Percentiles rank a stretch among this genome's conserved stretches.
Conservation (phyloP, 2,888 invertebrate genomes). For the Macrophya alboannulata region DNA sequence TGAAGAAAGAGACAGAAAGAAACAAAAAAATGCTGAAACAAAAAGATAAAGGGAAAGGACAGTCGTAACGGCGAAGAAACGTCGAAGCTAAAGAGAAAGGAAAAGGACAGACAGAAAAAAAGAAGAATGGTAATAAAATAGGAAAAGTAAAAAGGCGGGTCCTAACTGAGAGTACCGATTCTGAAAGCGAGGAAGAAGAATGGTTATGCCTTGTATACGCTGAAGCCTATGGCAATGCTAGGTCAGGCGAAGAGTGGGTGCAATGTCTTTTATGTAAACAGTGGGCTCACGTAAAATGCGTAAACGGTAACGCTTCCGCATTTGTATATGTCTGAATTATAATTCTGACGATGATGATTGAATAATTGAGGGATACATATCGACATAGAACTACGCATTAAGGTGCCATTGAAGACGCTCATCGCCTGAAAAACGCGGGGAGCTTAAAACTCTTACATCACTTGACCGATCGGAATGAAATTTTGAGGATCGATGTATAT, state of each 20-base stretch:
- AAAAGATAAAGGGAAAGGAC: slow-evolving; percentile 42
- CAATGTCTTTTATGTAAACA: slow-evolving; percentile 19
- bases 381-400: background rate
- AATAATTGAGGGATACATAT: slow-evolving; percentile 5
- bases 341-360: slow-evolving; percentile 10
- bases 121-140: slow-evolving; percentile 22
- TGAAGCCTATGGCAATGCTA: slow-evolving; percentile 5
- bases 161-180: background rate
- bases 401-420: too few species aligned
- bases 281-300: slow-evolving; percentile 2
- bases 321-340: background rate
- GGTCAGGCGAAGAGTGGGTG: slow-evolving; percentile 3
- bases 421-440: too few species aligned
- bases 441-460: too few species aligned
- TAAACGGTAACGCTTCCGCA: background rate
- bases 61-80: slow-evolving; percentile 1
- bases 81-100: background rate
- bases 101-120: background rate
- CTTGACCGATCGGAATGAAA: too few species aligned
- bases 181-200: slow-evolving; percentile 7
- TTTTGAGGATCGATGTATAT: too few species aligned
- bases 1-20: slow-evolving; percentile 54
- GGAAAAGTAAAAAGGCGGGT: slow-evolving; percentile 1
- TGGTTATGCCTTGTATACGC: slow-evolving; percentile 14
- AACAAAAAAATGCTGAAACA: slow-evolving; percentile 59